Evolutionary conservation across 2,888 invertebrate genomes (phyloP), one percentile per base, ranked within the genome.

Genomic region (Fissipunctia ypsillon): DNA sequence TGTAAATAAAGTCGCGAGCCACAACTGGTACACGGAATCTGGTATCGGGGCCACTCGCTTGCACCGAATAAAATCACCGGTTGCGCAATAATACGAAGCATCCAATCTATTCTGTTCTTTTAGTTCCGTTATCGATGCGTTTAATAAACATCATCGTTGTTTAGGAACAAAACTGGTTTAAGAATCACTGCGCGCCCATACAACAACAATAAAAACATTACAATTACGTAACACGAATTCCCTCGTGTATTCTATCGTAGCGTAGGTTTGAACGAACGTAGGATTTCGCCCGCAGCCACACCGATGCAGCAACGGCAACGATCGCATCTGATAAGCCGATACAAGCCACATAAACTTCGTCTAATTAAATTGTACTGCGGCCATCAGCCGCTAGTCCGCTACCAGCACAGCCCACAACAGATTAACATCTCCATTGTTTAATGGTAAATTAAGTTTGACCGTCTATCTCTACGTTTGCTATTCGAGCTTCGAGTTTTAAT

Each of bases 401-500:
- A 88, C 89, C 84, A 88, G 86, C 88, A 85, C 88, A 76, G 84
- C 87, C 89, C 85, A 85, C 88, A 88, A 73, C 83, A 92, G 95
- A 95, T 94, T 91, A 93, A 91, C 92, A 96, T 96, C 96, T 93
- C 93, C 92, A 95, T 96, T 96, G 95, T 96, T 94, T 93, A 91
- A 91, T 88, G 89, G 90, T 94, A 93, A 95, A 95, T 94, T 94
- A 94, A 94, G 93, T 91, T 92, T 88, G 87, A 86, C 89, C 89
- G 91, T 92, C 91, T 92, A 93, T 91, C 90, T 90, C 90, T 92
- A 90, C 88, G 92, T 94, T 94, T 91, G 89, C 90, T 83, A 80
- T 84, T 84, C 81, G 77, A 84, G 78, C 78, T 83, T 80, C 80
- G 77, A 81, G 85, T 73, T 87, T 86, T 80, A 79, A 85, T 87